Base-by-base conservation (phyloP, 2,113 vertebrate species). In the Protobothrops flavoviridis region DNA sequence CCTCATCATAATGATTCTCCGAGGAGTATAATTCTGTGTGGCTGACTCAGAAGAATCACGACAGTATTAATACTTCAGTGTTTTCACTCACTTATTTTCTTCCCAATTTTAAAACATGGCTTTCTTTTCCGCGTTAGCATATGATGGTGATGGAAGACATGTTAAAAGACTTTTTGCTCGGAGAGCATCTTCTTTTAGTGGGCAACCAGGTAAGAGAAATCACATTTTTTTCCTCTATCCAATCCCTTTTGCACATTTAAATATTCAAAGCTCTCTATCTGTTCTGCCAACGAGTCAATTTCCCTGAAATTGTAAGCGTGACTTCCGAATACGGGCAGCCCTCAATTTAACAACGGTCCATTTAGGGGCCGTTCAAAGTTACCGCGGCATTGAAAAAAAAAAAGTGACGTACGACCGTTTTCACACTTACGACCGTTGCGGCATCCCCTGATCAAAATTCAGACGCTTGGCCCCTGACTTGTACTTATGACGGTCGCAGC, bases 131-230 rank as follows among this genome's bases (percentile, higher is more conserved):
- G 21, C 96, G 24, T 95, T 95, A 99, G 99, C 99, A 99, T 96
- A 97, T 99, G 98, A 97, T 98, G 96, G 98, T 99, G 94, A 99
- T 99, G 99, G 99, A 99, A 96, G 99, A 99, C 97, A 99, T 99
- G 99, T 96, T 99, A 56, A 99, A 99, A 95, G 99, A 99, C 95
- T 99, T 99, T 90, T 96, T 99, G 29, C 97, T 99, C 52, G 99
- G 99, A 95, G 99, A 99, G 87, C 99, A 99, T 96, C 98, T 99
- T 69, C 98, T 99, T 85, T 94, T 99, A 96, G 98, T 99, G 91
- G 99, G 99, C 29, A 99, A 99, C 97, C 99, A 99, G 99, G 99
- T 99, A 96, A 98, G 98, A 94, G 57, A 57, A 86, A 10, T 85
- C 4, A 11, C 17, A 10, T 64, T 4, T 45, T 45, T 29, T 48